These are phyloP conservation scores for Paraplagusia blochii DNA, from an alignment of 2,113 vertebrate genomes.

Conservation along the genomic window DNA sequence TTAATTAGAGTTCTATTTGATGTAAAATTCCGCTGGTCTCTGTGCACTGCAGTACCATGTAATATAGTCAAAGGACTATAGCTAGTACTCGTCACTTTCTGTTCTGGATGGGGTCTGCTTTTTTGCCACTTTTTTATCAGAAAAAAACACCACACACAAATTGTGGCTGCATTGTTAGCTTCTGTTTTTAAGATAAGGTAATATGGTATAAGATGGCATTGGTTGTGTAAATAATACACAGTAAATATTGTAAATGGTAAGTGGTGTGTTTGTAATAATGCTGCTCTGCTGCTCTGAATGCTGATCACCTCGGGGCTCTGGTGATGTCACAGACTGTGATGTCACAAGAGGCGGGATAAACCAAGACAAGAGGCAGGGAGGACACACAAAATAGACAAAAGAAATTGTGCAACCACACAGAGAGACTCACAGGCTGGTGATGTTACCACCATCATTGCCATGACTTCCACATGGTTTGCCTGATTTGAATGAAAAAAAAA, in stretches of 20 bases:
- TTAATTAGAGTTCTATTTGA: too few relatives aligned
- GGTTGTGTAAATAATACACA: neutral
- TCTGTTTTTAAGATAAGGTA: too few relatives aligned
- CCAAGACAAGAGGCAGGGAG: slow-evolving; percentile 26
- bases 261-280: slow-evolving; percentile 40
- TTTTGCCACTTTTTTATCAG: too few relatives aligned
- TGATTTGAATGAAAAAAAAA: slow-evolving; percentile 12
- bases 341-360: slow-evolving; percentile 51
- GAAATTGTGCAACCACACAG: too few relatives aligned
- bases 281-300: slow-evolving; percentile 63
- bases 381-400: slow-evolving; percentile 33
- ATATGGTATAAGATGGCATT: too few relatives aligned
- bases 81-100: too few relatives aligned
- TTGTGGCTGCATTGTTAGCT: too few relatives aligned
- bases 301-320: slow-evolving; percentile 62
- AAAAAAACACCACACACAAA: too few relatives aligned
- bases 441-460: slow-evolving; percentile 4
- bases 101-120: too few relatives aligned
- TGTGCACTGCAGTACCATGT: too few relatives aligned
- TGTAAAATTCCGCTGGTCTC: too few relatives aligned
- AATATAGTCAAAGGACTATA: too few relatives aligned
- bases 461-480: neutral
- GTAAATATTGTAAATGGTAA: slow-evolving; percentile 2
- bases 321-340: slow-evolving; percentile 72
- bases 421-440: slow-evolving; percentile 3